Evolutionary conservation across 2,797 vertebrate species (phyloP), one percentile per base, ranked within the genome.

Genomic region (Tadarida brasiliensis): DNA sequence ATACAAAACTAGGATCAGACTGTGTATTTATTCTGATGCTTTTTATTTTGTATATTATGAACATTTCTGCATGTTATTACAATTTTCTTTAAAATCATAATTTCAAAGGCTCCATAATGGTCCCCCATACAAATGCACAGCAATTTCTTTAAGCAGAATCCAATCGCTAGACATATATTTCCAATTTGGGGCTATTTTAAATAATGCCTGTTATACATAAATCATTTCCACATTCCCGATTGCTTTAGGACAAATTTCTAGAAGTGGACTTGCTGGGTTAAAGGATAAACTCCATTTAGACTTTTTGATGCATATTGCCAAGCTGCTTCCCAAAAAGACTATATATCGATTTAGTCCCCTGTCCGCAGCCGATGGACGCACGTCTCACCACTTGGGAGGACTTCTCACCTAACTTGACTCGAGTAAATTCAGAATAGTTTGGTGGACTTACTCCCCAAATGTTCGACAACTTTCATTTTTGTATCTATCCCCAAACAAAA

Each of bases 11-110:
- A 70, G 35, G 16, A 54, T 77, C 24, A 57, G 87, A 56, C 17
- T 68, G 9, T 68, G 11, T 61, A 47, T 56, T 90, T 77, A 68
- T 77, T 61, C 78, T 57, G 39, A 70, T 76, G 11, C 12, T 20
- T 90, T 81, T 83, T 59, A 54, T 67, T 78, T 77, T 54, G 57
- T 63, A 63, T 74, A 68, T 57, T 63, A 87, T 24, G 11, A 76
- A 76, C 1, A 71, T 51, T 87, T 83, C 63, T 82, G 28, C 22
- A 51, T 16, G 26, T 67, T 85, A 86, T 47, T 35, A 92, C 7
- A 54, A 49, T 92, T 92, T 91, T 74, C 65, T 92, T 91, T 61
- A 91, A 82, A 93, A 74, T 44, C 20, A 19, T 47, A 68, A 77
- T 65, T 80, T n/a, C 67, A 90, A 71, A 90, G 49, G 12, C 8